Evolutionary conservation across 2,113 vertebrate species (phyloP).

Genomic region (Madoqua kirkii): DNA sequence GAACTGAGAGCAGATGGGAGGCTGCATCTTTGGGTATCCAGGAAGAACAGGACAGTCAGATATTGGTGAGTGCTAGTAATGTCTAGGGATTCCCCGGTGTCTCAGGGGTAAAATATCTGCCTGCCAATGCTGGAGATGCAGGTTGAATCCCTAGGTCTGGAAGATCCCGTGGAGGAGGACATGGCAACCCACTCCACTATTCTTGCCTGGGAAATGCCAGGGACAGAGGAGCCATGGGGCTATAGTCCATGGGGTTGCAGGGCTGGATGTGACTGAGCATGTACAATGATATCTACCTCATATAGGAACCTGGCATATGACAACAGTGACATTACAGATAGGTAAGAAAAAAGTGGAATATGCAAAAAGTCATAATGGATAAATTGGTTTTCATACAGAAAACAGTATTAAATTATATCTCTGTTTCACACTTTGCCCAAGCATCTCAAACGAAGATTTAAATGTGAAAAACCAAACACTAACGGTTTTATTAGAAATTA

Average conservation of each 20-base stretch:
- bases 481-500: not conserved
- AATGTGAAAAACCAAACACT: not conserved
- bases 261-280: not conserved
- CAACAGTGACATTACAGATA: not conserved
- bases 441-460: not conserved
- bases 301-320: not conserved
- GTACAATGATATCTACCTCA: not conserved
- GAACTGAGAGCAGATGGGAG: not conserved
- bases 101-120: not conserved
- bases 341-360: not conserved
- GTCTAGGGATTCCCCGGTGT: not conserved
- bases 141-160: not conserved
- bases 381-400: not conserved
- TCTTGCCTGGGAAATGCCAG: not conserved
- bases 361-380: not conserved
- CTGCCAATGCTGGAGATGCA: accelerated
- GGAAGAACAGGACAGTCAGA: not conserved
- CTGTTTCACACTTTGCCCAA: not conserved
- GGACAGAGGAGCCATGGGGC: not conserved
- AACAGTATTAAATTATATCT: not conserved
- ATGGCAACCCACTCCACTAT: not conserved
- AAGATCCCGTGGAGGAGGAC: not conserved
- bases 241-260: not conserved
- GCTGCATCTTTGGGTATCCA: not conserved
- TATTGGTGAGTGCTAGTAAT: not conserved